Evolutionary conservation across 2,113 vertebrate species (phyloP).

Genomic region (Macquaria ambigua): DNA sequence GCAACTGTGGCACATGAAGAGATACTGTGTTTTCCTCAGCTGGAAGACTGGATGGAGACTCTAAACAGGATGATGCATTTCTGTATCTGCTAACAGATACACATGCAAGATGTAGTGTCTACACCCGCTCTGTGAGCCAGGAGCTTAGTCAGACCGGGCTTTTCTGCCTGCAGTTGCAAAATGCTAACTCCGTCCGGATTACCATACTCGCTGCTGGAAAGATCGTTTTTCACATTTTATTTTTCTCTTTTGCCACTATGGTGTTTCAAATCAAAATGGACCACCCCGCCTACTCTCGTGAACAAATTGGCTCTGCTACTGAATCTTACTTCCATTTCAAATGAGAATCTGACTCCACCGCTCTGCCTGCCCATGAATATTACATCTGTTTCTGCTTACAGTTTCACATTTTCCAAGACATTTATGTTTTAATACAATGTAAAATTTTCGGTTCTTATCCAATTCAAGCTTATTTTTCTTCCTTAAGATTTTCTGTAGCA

Average conservation of each 20-base stretch:
- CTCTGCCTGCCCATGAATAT: slow-evolving; percentile 51
- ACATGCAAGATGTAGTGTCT: slow-evolving; percentile 36
- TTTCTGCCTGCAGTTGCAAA: slow-evolving; percentile 69
- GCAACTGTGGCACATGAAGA: slow-evolving; percentile 15
- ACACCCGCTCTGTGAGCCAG: slow-evolving; percentile 10
- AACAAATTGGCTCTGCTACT: slow-evolving; percentile 52
- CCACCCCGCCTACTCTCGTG: slow-evolving; percentile 28
- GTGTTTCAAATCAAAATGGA: slow-evolving; percentile 65
- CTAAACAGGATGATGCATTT: slow-evolving; percentile 34
- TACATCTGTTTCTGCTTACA: slow-evolving; percentile 38
- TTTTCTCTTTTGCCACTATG: slow-evolving; percentile 34
- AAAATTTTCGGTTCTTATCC: slow-evolving; percentile 21
- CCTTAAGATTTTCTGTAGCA: slow-evolving; percentile 15
- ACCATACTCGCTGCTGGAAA: slow-evolving; percentile 56
- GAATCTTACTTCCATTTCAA: slow-evolving; percentile 49
- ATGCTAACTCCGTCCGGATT: slow-evolving; percentile 63
- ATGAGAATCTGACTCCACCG: slow-evolving; percentile 32
- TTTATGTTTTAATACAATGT: slow-evolving; percentile 47
- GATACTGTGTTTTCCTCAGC: neutral
- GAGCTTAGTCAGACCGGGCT: slow-evolving; percentile 36
- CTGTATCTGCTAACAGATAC: slow-evolving; percentile 24
- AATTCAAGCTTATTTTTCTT: slow-evolving; percentile 18
- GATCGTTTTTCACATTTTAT: slow-evolving; percentile 69
- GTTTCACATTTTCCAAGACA: slow-evolving; percentile 23
- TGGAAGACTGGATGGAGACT: slow-evolving; percentile 16